Evolutionary conservation across 1,140 invertebrate species (phyloP).

Genomic region (Polypedilum pembai): DNA sequence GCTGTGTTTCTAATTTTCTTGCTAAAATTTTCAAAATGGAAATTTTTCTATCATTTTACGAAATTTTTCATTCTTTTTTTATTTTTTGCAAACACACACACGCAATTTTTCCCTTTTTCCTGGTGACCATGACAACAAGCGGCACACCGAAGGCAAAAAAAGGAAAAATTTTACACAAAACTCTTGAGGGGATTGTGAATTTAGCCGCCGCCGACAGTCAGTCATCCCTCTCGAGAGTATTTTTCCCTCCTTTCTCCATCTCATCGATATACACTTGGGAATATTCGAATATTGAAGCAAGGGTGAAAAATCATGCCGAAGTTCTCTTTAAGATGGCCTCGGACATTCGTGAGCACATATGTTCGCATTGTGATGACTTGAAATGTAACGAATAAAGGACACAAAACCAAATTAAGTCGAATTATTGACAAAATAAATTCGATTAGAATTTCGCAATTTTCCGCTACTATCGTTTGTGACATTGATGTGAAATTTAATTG

Average conservation of each 20-base stretch:
- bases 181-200: background rate
- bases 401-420: too few relatives aligned
- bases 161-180: background rate
- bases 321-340: background rate
- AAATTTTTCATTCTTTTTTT: background rate
- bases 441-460: too few relatives aligned
- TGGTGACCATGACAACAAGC: conserved; percentile 7
- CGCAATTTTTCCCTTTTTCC: background rate
- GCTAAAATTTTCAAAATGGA: too few relatives aligned
- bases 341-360: background rate
- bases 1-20: too few relatives aligned
- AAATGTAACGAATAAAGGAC: too few relatives aligned
- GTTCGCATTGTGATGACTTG: background rate
- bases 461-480: too few relatives aligned
- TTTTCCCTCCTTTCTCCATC: background rate
- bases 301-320: background rate
- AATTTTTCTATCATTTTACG: background rate
- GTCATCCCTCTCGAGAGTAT: background rate
- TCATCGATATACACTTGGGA: background rate
- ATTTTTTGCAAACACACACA: background rate
- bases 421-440: too few relatives aligned
- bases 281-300: background rate
- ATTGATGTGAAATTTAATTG: too few relatives aligned
- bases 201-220: background rate
- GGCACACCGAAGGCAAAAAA: too few relatives aligned